Evolutionary conservation across 2,888 invertebrate genomes (phyloP).

Genomic region (Andrena flavipes): DNA sequence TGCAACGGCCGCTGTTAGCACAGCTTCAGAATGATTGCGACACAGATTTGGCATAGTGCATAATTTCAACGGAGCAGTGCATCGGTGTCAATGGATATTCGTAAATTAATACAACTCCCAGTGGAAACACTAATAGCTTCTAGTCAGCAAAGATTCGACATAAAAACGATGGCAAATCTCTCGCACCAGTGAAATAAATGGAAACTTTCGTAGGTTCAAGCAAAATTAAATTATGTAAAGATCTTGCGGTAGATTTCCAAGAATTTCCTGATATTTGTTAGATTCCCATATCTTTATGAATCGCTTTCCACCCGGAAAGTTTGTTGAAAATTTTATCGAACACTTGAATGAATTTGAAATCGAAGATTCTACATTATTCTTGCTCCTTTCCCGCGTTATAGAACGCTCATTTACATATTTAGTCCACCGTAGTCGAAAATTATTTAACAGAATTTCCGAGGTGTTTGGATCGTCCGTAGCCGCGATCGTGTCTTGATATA

Average conservation of each 20-base stretch:
- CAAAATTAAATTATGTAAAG: too few species aligned
- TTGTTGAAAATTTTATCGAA: too few species aligned
- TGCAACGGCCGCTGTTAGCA: slow-evolving; percentile 42
- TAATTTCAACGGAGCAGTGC: slow-evolving; percentile 14
- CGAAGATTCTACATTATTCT: too few species aligned
- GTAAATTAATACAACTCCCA: background rate
- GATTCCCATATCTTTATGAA: too few species aligned
- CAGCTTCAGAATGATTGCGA: slow-evolving; percentile 42
- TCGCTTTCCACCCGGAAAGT: too few species aligned
- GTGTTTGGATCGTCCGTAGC: background rate
- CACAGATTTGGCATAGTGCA: slow-evolving; percentile 31
- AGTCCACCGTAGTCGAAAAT: background rate
- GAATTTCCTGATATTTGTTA: too few species aligned
- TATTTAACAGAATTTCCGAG: background rate
- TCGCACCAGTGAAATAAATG: background rate
- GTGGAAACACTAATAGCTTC: background rate
- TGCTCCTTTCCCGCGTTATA: too few species aligned
- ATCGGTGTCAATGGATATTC: background rate
- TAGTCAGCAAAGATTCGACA: background rate
- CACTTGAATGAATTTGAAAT: too few species aligned
- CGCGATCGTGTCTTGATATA: background rate
- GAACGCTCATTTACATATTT: too few species aligned
- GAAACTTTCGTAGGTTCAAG: too few species aligned
- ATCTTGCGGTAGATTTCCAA: too few species aligned
- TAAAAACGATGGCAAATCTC: background rate